Percentiles rank a stretch among this genome's conserved stretches.
phyloP scores from a whole-genome alignment of 2,888 invertebrate genomes.

The Chrysolina oricalcia region DNA sequence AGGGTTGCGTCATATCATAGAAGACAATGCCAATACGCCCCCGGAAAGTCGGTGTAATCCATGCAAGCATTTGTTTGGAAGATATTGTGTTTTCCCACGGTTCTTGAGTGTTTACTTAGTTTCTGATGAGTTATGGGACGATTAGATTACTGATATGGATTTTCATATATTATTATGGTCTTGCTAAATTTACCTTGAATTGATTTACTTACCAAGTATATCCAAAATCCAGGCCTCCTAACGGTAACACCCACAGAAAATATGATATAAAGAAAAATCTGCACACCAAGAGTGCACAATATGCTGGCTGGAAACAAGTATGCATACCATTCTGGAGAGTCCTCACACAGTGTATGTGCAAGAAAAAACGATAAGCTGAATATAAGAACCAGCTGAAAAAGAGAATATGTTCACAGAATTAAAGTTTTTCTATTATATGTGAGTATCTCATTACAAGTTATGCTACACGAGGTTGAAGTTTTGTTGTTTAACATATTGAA shows the following conservation, averaged over 20 bases:
- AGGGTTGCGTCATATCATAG: too few species aligned
- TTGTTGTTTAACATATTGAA: too few species aligned
- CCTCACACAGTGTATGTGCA: conserved; percentile 40
- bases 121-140: too few species aligned
- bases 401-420: background rate
- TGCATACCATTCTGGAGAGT: conserved; percentile 45
- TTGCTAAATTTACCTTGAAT: background rate
- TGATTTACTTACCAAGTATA: conserved; percentile 48
- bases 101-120: too few species aligned
- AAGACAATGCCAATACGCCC: too few species aligned
- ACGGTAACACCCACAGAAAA: conserved; percentile 53
- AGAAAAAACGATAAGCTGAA: conserved; percentile 42
- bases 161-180: conserved; percentile 3
- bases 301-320: conserved; percentile 48
- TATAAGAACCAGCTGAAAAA: conserved; percentile 47
- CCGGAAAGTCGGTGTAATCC: too few species aligned
- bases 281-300: conserved; percentile 41
- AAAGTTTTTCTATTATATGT: too few species aligned
- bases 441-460: too few species aligned
- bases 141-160: background rate
- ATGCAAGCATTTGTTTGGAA: too few species aligned
- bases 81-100: too few species aligned
- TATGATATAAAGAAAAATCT: conserved; percentile 49
- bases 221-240: conserved; percentile 54
- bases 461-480: too few species aligned